A percentile compares a stretch with the other conserved stretches of the same genome.
Conservation (phyloP, 1,140 invertebrate species). For the Drosophila mojavensis region DNA sequence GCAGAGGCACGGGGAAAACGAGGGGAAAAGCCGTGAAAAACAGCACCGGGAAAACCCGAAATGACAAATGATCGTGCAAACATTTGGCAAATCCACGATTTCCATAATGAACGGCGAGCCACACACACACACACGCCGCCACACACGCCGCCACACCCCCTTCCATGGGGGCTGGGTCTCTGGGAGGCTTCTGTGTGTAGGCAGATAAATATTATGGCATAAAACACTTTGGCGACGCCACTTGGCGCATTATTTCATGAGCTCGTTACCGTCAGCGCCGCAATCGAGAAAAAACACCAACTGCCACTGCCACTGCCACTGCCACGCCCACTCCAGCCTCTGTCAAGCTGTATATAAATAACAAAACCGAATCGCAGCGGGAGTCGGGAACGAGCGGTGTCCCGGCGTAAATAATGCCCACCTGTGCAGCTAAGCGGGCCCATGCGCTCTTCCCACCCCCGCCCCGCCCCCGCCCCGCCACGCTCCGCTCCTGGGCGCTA, state of each 20-base stretch:
- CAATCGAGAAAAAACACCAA: background rate
- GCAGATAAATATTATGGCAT: conserved; percentile 81
- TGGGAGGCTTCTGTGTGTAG: background rate
- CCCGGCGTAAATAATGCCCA: conserved; percentile 50
- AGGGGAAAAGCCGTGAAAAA: conserved; percentile 2
- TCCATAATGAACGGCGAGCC: conserved; percentile 66
- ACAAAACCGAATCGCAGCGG: conserved; percentile 36
- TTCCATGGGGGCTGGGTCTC: no score
- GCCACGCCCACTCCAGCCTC: background rate
- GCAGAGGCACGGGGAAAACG: no score
- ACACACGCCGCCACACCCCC: no score
- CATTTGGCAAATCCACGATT: conserved; percentile 82
- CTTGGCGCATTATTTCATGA: conserved; percentile 82
- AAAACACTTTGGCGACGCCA: conserved; percentile 77
- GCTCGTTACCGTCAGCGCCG: conserved; percentile 71
- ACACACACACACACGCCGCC: no score
- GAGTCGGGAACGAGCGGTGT: conserved; percentile 5
- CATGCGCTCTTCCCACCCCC: conserved; percentile 1
- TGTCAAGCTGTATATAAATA: conserved; percentile 62
- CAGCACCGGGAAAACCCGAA: conserved; percentile 18
- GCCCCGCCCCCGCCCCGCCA: background rate
- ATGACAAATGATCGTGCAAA: conserved; percentile 82
- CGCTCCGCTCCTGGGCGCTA: conserved; percentile 10
- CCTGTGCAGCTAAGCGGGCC: conserved; percentile 29
- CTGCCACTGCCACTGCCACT: background rate